These are phyloP conservation scores for Muntiacus reevesi DNA, from an alignment of 2,113 vertebrate species.

Conservation along the genomic window DNA sequence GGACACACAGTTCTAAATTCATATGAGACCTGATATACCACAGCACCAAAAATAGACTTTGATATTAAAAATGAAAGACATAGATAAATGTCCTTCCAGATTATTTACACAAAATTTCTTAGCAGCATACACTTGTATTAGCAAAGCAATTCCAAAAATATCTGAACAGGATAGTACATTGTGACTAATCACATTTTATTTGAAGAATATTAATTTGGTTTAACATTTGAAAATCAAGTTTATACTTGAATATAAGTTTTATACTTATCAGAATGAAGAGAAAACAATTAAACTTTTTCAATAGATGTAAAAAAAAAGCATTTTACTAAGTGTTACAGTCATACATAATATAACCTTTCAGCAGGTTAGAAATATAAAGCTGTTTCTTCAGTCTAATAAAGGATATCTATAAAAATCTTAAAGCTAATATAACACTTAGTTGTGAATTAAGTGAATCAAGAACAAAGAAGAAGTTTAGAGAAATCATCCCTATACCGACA, in stretches of 20 bases:
- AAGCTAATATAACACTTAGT: not conserved
- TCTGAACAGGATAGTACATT: not conserved
- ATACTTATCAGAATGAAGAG: not conserved
- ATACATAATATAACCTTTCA: not conserved
- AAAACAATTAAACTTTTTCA: not conserved
- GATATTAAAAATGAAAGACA: not conserved
- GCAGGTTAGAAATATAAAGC: not conserved
- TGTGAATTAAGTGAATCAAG: not conserved
- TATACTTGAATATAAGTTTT: not conserved
- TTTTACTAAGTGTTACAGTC: not conserved
- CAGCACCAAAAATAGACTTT: not conserved
- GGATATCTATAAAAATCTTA: not conserved
- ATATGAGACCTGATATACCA: not conserved
- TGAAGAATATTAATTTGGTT: not conserved
- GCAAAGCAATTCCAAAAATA: not conserved
- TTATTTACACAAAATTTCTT: not conserved
- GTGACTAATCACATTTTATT: not conserved
- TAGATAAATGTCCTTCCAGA: not conserved
- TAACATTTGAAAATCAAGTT: not conserved
- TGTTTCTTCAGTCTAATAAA: not conserved
- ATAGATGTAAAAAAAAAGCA: not conserved
- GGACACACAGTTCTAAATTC: not conserved
- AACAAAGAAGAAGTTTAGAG: not conserved
- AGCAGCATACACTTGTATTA: not conserved
- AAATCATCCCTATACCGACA: not conserved